Conservation (phyloP, 2,888 invertebrate species). For the Tiliacea citrago region DNA sequence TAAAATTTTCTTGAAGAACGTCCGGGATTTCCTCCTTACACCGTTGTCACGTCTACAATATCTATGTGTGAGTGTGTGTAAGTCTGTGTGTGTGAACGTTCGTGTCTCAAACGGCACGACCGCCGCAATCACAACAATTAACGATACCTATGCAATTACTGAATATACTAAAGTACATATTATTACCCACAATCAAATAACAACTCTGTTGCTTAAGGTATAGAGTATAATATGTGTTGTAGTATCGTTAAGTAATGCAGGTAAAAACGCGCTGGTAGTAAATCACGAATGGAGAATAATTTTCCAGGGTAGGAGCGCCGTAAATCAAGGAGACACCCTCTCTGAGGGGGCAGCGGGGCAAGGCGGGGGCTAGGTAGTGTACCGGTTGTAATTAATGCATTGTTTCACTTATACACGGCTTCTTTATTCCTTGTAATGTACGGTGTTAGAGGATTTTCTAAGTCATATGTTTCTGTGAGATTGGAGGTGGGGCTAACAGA, state of each 20-base stretch:
- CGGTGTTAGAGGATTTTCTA: slow-evolving; percentile 48
- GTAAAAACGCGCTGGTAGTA: slow-evolving; percentile 81
- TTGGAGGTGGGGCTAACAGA: background rate
- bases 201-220: slow-evolving; percentile 41
- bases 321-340: slow-evolving; percentile 71
- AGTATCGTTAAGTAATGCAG: slow-evolving; percentile 72
- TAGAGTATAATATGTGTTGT: slow-evolving; percentile 57
- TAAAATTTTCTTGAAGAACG: slow-evolving; percentile 39
- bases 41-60: slow-evolving; percentile 2
- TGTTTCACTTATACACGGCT: slow-evolving; percentile 66
- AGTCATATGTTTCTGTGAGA: slow-evolving; percentile 22
- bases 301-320: slow-evolving; percentile 75
- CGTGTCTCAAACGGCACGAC: slow-evolving; percentile 39
- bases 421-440: slow-evolving; percentile 52
- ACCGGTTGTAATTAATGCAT: slow-evolving; percentile 68
- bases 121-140: slow-evolving; percentile 67
- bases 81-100: slow-evolving; percentile 2
- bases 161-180: slow-evolving; percentile 55
- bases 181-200: slow-evolving; percentile 38
- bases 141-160: slow-evolving; percentile 66
- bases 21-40: background rate
- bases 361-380: slow-evolving; percentile 31
- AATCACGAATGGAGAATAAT: slow-evolving; percentile 85
- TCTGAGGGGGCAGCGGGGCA: slow-evolving; percentile 30
- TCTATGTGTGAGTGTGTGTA: background rate